Base-by-base conservation (phyloP, 2,113 vertebrate species). In the Stigmatopora nigra region DNA sequence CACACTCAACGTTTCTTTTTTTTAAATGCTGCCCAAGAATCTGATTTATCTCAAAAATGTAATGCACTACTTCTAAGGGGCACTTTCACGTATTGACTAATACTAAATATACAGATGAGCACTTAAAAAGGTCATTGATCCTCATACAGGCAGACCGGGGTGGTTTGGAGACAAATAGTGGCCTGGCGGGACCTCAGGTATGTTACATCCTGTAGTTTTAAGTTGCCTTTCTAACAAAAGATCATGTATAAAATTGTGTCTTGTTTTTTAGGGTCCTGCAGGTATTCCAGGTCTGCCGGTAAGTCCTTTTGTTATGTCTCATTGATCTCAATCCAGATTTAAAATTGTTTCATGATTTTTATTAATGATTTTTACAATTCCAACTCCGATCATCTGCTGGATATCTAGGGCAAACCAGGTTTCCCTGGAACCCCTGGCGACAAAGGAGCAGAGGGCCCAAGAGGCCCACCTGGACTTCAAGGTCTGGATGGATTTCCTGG, bases 401-500 rank as follows among this genome's bases (percentile, higher is more conserved):
- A 49, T 62, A 55, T 69, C 4, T 22, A 91, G 90, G 90, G 90
- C 19, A 83, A 63, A 6, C 31, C 88, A 3, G 90, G 90, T 58
- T 73, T 90, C 0, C 87, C 90, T 3, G 88, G 89, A 15, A 67
- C 0, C 20, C 60, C 80, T 61, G 90, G 89, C 59, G 67, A 79
- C 53, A 91, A 91, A 71, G 94, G 85, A 79, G 64, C 66, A 69
- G 92, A 2, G 83, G 96, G 61, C 2, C 76, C 44, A 68, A 82
- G 0, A 88, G 90, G 96, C 0, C 45, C 86, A 61, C 83, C 92
- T 0, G 96, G 96, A 44, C 84, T 87, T 0, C 85, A 91, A 0
- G 96, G 95, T 8, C 44, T 90, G 20, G 90, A 93, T 14, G 95
- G 96, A 8, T 83, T 86, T 5, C 78, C 88, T 0, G 96, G 96